phyloP scores from a whole-genome alignment of 1,140 invertebrate genomes.

The Bradynema listronoti region DNA sequence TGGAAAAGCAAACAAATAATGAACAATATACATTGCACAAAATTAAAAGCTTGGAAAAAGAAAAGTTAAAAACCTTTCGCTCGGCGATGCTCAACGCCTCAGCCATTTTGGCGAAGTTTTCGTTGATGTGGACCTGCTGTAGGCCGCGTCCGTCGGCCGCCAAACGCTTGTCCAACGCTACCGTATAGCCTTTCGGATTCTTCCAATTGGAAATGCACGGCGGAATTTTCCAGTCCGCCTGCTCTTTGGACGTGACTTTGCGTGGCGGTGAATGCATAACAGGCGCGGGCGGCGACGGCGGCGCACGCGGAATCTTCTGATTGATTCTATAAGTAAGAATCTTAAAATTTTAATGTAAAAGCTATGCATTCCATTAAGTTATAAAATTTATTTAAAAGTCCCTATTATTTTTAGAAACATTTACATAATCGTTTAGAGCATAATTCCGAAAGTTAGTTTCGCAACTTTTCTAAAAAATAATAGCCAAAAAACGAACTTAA shows the following conservation, averaged over 20 bases:
- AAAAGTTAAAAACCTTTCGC: conserved; percentile 73
- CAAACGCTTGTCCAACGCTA: conserved; percentile 92
- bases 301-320: conserved; percentile 79
- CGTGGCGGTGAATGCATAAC: conserved; percentile 94
- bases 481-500: conserved; percentile 71
- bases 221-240: conserved; percentile 99
- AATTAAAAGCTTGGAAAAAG: too few relatives aligned
- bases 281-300: conserved; percentile 91
- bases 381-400: too few relatives aligned
- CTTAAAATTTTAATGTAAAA: too few relatives aligned
- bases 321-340: conserved; percentile 59
- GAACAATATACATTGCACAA: conserved; percentile 35
- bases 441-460: conserved; percentile 1
- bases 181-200: conserved; percentile 94
- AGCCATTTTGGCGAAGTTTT: conserved; percentile 96
- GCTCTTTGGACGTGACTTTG: conserved; percentile 80
- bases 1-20: not conserved
- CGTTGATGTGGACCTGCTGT: conserved; percentile 89
- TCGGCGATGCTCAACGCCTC: conserved; percentile 96
- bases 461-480: too few relatives aligned
- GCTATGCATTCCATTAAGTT: too few relatives aligned
- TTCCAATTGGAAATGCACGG: conserved; percentile 99
- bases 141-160: conserved; percentile 94
- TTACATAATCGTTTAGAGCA: too few relatives aligned
- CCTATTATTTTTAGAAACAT: conserved; percentile 17